A percentile compares a stretch with the other conserved stretches of the same genome.
These are phyloP conservation scores for Bradypus variegatus DNA, from an alignment of 2,797 vertebrate species.

Conservation along the genomic window DNA sequence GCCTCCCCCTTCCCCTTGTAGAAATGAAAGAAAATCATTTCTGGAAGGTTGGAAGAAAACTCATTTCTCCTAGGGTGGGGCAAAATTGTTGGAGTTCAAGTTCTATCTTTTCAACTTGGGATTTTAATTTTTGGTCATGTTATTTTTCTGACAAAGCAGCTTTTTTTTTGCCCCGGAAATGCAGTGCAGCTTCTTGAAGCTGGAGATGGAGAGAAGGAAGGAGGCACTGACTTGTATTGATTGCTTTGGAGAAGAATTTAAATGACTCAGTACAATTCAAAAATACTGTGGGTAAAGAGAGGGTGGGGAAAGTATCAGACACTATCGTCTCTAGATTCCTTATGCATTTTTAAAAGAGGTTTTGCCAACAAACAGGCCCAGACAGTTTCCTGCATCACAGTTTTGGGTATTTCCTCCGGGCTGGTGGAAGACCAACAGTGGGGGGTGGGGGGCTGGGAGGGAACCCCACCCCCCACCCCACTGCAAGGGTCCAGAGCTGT, in stretches of 20 bases:
- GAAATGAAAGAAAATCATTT: not conserved
- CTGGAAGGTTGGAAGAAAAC: not conserved
- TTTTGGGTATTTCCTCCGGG: not conserved
- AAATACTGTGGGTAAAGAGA: not conserved
- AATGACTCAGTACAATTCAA: not conserved
- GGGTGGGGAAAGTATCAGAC: not conserved
- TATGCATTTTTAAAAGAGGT: not conserved
- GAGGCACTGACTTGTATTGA: not conserved
- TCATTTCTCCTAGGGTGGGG: not conserved
- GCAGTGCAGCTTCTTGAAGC: not conserved
- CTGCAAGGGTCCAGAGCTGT: not conserved
- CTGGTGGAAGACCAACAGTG: not conserved
- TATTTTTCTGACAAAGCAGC: slow-evolving; percentile 4
- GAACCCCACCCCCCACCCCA: not conserved
- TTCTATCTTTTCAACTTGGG: not conserved
- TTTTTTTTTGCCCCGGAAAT: not conserved
- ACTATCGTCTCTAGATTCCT: not conserved
- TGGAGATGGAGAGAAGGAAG: not conserved
- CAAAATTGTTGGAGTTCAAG: not conserved
- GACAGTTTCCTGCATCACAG: not conserved
- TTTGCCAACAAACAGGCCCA: not conserved
- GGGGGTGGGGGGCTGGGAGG: not conserved
- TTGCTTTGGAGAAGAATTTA: not conserved
- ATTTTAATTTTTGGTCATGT: slow-evolving; percentile 25
- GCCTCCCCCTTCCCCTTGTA: not conserved